Evolutionary conservation across 2,888 invertebrate species (phyloP).

Genomic region (Ischnus inquisitorius): DNA sequence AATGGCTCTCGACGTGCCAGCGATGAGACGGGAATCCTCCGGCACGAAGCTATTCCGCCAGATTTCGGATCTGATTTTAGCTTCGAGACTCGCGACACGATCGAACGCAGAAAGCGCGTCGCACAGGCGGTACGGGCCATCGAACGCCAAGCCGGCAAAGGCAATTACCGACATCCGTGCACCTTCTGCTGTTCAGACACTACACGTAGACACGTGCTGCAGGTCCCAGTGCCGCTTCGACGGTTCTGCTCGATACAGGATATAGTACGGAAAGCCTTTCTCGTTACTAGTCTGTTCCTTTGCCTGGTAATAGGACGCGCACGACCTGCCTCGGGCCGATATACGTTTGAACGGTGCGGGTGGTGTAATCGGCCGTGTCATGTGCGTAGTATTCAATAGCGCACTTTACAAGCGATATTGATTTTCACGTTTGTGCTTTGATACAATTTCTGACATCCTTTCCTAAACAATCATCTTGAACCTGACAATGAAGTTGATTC

Average conservation of each 20-base stretch:
- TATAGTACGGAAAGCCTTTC: constrained; percentile 44
- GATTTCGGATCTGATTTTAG: constrained; percentile 56
- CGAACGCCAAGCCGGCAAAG: constrained; percentile 59
- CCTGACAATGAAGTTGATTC: too few relatives aligned
- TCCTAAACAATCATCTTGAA: too few relatives aligned
- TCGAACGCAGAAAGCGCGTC: constrained; percentile 44
- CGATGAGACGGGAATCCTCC: constrained; percentile 34
- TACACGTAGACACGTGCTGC: constrained; percentile 47
- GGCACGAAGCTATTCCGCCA: constrained; percentile 33
- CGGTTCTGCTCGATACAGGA: constrained; percentile 54
- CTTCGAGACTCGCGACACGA: constrained; percentile 50
- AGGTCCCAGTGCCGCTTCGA: constrained; percentile 38
- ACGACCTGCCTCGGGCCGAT: constrained; percentile 22
- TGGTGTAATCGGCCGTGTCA: constrained; percentile 27
- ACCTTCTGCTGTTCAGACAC: constrained; percentile 26
- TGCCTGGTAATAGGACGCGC: constrained; percentile 35
- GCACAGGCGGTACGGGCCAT: constrained; percentile 57
- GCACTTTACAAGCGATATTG: constrained; percentile 10
- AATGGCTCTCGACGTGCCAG: constrained; percentile 5
- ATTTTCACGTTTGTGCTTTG: too few relatives aligned
- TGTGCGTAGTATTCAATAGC: constrained; percentile 1
- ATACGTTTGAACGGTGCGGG: constrained; percentile 32
- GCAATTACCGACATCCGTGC: constrained; percentile 66
- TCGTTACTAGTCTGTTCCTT: constrained; percentile 28
- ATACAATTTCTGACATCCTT: too few relatives aligned